Evolutionary conservation across 2,113 vertebrate genomes (phyloP).

Genomic region (Mus pahari): DNA sequence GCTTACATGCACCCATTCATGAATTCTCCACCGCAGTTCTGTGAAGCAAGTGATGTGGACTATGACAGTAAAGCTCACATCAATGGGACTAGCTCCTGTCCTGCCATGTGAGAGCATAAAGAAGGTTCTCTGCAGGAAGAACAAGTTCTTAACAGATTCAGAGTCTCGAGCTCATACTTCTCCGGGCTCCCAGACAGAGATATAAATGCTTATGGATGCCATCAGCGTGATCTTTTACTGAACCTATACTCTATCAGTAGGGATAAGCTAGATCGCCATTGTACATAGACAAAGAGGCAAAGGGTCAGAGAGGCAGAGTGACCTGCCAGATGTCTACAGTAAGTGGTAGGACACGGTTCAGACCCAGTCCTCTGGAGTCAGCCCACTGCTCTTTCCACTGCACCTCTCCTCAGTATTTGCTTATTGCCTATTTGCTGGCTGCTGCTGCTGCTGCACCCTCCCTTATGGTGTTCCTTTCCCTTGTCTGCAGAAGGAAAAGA

Average conservation of each 20-base stretch:
- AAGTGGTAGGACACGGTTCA: neutral
- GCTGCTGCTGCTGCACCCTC: neutral
- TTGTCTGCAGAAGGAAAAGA: neutral
- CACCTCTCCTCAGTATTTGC: neutral
- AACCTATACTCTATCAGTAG: neutral
- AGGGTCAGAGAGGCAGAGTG: neutral
- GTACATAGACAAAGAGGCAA: neutral
- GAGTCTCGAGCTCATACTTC: neutral
- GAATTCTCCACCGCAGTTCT: neutral
- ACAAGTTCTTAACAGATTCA: neutral
- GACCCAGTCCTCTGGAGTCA: neutral
- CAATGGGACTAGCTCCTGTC: neutral
- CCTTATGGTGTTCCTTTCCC: neutral
- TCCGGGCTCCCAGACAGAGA: neutral
- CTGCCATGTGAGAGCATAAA: neutral
- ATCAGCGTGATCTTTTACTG: neutral
- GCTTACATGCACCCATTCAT: neutral
- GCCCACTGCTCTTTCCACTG: neutral
- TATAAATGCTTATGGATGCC: neutral
- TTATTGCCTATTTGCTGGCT: neutral
- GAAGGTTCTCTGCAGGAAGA: neutral
- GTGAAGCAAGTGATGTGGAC: neutral
- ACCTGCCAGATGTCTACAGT: neutral
- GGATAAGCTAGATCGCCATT: neutral
- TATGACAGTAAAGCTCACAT: neutral